Base-by-base conservation (phyloP, 2,888 invertebrate genomes). In the Tiphia femorata region DNA sequence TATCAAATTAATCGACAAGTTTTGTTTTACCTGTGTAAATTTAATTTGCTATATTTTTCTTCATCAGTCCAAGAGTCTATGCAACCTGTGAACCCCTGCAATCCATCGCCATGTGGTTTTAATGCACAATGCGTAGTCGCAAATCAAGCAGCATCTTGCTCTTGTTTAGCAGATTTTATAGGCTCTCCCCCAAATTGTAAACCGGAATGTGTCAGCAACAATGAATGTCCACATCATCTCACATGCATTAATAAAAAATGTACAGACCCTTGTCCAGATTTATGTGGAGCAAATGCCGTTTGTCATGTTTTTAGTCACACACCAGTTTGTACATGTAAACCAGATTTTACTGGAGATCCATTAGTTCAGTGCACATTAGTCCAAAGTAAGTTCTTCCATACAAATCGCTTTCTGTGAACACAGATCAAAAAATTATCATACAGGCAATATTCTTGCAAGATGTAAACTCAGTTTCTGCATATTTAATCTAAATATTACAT, bases 181-280 rank as follows among this genome's bases (percentile, higher is more conserved):
- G 94, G 94, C 27, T 84, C 87, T n/a, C 92, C 95, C 42, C 91
- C 90, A 14, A 87, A 88, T 58, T 94, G 94, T 78, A 87, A 84
- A 41, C 85, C 85, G 2, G 86, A 86, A 66, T 86, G 85, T 62
- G 76, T 80, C 4, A 83, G 85, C 38, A 85, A 85, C 59, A 81
- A 85, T 8, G 86, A 86, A 55, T 87, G 87, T 64, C 74, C 84
- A 3, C 80, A 80, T 38, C 79, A 83, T 17, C 78, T 84, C 54
- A 84, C 85, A 20, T 87, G 87, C 66, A 83, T 86, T 29, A 81
- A 84, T 25, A 76, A 81, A 58, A 79, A 76, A 73, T 88, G 88
- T 75, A 79, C 82, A 21, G 86, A 88, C 72, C 87, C 87, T 1
- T 88, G 88, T 62, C 85, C 85, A 30, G 85, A 82, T 51, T 81